phyloP scores from a whole-genome alignment of 2,113 vertebrate species.

The Malurus alboscapulatus region DNA sequence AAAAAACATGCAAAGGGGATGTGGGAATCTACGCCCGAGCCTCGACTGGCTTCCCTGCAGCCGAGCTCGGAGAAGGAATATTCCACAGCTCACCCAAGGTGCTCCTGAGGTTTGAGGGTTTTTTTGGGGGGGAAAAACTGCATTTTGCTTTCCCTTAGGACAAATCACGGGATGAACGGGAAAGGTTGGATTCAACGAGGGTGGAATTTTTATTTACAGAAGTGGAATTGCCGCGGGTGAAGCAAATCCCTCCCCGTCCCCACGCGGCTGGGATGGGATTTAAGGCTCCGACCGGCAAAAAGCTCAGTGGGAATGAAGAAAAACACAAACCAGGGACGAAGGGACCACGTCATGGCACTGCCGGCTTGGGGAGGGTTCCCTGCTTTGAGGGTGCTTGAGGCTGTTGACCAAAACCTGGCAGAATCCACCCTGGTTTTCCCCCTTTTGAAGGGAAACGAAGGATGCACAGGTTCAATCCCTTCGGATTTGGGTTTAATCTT shows the following conservation, averaged over 20 bases:
- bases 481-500: background rate
- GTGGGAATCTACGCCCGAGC: background rate
- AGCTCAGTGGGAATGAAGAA: background rate
- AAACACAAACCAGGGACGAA: background rate
- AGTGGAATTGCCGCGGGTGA: background rate
- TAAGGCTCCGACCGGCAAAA: constrained; percentile 37
- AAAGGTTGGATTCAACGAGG: fast-evolving
- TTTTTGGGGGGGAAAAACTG: background rate
- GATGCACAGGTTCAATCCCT: background rate
- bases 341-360: constrained; percentile 17
- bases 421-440: background rate
- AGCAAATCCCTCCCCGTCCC: background rate
- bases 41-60: background rate
- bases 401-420: background rate
- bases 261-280: background rate
- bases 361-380: background rate
- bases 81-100: background rate
- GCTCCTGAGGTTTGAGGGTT: constrained; percentile 54
- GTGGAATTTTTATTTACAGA: constrained; percentile 15
- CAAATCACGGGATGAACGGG: background rate
- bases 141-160: background rate
- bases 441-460: background rate
- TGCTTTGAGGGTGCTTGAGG: background rate
- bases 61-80: background rate
- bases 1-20: background rate